These are phyloP conservation scores for Pterocles gutturalis DNA, from an alignment of 2,113 vertebrate species.

Conservation along the genomic window DNA sequence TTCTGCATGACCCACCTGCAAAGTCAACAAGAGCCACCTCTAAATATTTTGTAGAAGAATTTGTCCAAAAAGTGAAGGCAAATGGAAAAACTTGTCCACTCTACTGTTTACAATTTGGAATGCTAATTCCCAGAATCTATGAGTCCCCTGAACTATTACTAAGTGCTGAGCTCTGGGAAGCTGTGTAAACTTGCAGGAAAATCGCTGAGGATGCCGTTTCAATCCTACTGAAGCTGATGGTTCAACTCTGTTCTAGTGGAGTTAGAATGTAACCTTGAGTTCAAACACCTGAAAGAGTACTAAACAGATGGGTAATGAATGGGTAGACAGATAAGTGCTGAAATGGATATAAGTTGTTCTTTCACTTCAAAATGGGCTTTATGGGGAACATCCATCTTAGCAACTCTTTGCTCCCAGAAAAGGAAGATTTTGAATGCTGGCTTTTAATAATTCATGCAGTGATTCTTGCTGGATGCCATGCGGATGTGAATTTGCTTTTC, in stretches of 20 bases:
- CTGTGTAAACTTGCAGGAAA: background rate
- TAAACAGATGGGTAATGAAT: background rate
- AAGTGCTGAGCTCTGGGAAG: background rate
- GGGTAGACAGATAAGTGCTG: background rate
- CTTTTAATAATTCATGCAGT: constrained; percentile 51
- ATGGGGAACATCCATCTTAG: background rate
- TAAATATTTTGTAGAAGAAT: background rate
- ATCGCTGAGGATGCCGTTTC: background rate
- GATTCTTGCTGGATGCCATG: background rate
- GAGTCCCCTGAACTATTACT: background rate
- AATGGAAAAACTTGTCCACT: background rate
- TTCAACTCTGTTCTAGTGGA: background rate
- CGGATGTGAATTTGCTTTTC: constrained; percentile 26
- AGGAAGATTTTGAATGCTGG: background rate
- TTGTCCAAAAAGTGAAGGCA: background rate
- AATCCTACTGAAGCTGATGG: background rate
- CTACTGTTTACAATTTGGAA: background rate
- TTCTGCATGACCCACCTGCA: rapidly evolving
- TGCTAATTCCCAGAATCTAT: background rate
- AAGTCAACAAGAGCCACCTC: background rate
- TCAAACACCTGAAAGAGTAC: background rate
- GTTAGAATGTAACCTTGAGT: constrained; percentile 19
- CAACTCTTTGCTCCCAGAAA: background rate
- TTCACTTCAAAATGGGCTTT: constrained; percentile 1
- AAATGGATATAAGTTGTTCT: background rate